These are phyloP conservation scores for Orbicella faveolata DNA, from an alignment of 64 coral and sea anemone genomes.

Conservation along the genomic window DNA sequence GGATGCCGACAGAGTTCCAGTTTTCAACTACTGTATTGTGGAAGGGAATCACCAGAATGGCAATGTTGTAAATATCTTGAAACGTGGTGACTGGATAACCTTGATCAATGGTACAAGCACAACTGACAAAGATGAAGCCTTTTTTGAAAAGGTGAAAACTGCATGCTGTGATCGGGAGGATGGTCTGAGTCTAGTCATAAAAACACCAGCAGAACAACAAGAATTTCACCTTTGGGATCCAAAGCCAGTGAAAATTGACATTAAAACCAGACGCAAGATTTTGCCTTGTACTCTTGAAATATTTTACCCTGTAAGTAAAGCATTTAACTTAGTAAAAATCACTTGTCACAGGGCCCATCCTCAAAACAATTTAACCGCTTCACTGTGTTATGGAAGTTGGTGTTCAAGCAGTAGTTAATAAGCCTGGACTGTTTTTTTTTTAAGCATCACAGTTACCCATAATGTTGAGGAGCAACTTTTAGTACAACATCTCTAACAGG, in stretches of 20 bases:
- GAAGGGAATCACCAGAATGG: background rate
- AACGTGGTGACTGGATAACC: background rate
- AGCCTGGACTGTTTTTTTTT: no score
- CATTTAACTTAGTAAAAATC: background rate
- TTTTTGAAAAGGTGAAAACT: background rate
- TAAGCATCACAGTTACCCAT: no score
- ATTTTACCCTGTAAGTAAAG: background rate
- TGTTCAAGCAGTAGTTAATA: no score
- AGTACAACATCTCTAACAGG: no score
- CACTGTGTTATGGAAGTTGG: no score
- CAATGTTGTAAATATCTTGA: background rate
- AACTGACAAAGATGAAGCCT: background rate
- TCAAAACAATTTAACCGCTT: no score
- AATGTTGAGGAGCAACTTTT: no score
- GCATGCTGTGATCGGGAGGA: background rate
- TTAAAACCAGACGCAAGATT: background rate
- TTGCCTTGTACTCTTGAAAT: background rate
- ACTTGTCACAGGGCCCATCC: no score
- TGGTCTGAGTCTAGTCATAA: background rate
- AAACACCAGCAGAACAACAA: background rate
- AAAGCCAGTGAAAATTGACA: background rate
- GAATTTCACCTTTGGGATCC: background rate
- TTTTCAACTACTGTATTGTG: no score
- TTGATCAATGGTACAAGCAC: background rate
- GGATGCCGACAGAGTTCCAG: no score